A percentile compares a stretch with the other conserved stretches of the same genome.
Evolutionary conservation across 2,113 vertebrate genomes (phyloP).

Genomic region (Heliornis fulica): DNA sequence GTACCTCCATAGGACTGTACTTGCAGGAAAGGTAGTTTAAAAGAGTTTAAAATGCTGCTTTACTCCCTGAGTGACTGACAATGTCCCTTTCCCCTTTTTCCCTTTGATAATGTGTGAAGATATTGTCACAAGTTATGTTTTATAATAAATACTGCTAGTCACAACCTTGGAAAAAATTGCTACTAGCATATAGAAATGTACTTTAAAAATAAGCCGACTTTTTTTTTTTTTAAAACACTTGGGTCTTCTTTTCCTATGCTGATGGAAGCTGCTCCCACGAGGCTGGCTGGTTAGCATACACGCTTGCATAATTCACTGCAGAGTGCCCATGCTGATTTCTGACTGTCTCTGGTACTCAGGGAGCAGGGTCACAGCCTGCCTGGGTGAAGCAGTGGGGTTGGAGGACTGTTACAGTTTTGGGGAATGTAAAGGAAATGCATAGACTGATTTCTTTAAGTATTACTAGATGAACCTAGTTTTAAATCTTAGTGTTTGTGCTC

Average conservation of each 20-base stretch:
- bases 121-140: rapidly evolving
- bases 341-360: rapidly evolving
- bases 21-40: neutral
- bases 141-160: neutral
- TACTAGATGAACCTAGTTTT: neutral
- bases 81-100: neutral
- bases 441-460: neutral
- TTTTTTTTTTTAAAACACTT: neutral
- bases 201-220: too few species aligned
- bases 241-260: neutral
- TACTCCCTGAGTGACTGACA: neutral
- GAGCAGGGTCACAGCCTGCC: neutral
- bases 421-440: neutral
- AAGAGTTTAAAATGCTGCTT: neutral
- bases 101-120: neutral
- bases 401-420: neutral
- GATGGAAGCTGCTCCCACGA: neutral
- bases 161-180: neutral
- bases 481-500: neutral
- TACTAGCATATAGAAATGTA: neutral
- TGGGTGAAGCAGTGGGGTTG: neutral
- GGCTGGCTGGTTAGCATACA: neutral
- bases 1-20: neutral
- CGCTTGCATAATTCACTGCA: rapidly evolving
- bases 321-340: neutral